Evolutionary conservation across 2,888 invertebrate species (phyloP).

Genomic region (Amblyteles armatorius): DNA sequence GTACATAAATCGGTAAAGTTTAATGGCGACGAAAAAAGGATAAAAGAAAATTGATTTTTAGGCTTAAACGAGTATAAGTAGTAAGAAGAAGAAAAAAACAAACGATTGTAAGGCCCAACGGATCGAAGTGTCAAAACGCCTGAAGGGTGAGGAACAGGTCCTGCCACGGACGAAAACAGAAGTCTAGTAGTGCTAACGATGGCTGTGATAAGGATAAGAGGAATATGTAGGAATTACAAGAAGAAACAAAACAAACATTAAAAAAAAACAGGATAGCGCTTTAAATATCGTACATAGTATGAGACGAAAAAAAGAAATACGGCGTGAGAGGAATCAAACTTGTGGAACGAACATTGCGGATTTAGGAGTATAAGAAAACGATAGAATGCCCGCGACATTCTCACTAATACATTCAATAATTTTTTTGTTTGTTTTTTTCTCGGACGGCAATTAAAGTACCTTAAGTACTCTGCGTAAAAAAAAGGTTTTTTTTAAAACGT

Average conservation of each 20-base stretch:
- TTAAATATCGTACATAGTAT: conserved; percentile 16
- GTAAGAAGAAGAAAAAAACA: conserved; percentile 6
- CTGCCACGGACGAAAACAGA: conserved; percentile 54
- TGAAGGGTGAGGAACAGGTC: conserved; percentile 62
- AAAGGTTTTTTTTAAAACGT: conserved; percentile 25
- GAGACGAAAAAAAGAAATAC: conserved; percentile 11
- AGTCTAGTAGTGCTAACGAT: conserved; percentile 79
- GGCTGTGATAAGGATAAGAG: conserved; percentile 81
- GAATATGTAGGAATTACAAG: conserved; percentile 53
- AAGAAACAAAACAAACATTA: conserved; percentile 34
- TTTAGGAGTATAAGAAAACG: conserved; percentile 30
- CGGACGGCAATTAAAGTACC: conserved; percentile 18
- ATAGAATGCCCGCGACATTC: conserved; percentile 71
- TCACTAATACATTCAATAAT: conserved; percentile 68
- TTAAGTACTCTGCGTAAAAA: conserved; percentile 10
- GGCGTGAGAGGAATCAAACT: conserved; percentile 25
- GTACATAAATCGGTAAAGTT: conserved; percentile 30
- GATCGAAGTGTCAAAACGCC: conserved; percentile 71
- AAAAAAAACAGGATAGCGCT: conserved; percentile 51
- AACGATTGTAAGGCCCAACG: conserved; percentile 14
- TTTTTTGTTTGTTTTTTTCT: conserved; percentile 32
- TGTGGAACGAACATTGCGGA: conserved; percentile 14
- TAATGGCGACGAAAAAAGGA: background rate
- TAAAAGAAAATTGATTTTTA: conserved; percentile 11
- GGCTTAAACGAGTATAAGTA: conserved; percentile 28